These are phyloP conservation scores for Pampus argenteus DNA, from an alignment of 2,797 vertebrate species.

Conservation along the genomic window DNA sequence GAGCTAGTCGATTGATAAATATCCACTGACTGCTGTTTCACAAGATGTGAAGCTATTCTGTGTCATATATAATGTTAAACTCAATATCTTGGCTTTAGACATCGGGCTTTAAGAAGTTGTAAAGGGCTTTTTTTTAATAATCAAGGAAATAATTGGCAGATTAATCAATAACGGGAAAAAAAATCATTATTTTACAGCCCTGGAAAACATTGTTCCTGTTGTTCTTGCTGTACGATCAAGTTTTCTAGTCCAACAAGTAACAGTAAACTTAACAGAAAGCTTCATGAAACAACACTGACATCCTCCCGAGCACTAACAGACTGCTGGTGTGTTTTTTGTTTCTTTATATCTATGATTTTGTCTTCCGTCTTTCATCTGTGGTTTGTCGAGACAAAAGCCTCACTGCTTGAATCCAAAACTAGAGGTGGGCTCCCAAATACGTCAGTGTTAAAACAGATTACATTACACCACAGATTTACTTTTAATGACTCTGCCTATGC, in stretches of 20 bases:
- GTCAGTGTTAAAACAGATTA: background rate
- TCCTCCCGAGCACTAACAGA: background rate
- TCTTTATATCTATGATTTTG: background rate
- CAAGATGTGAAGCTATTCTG: no score
- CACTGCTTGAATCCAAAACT: conserved; percentile 7
- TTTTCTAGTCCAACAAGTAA: background rate
- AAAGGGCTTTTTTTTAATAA: no score
- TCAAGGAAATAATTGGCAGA: no score
- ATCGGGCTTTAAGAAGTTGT: no score
- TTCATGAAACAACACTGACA: background rate
- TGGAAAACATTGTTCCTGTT: background rate
- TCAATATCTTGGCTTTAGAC: no score
- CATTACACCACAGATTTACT: background rate
- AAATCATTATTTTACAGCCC: background rate
- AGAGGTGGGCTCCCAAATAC: conserved; percentile 1
- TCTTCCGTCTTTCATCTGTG: background rate
- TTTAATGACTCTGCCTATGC: background rate
- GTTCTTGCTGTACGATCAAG: background rate
- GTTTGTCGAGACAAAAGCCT: conserved; percentile 39
- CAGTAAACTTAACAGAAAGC: background rate
- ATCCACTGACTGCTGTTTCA: no score
- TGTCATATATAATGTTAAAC: no score
- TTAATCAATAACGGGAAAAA: no score
- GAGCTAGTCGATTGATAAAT: no score
- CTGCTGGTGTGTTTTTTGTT: background rate